Evolutionary conservation across 2,113 vertebrate species (phyloP).

Genomic region (Channa argus): DNA sequence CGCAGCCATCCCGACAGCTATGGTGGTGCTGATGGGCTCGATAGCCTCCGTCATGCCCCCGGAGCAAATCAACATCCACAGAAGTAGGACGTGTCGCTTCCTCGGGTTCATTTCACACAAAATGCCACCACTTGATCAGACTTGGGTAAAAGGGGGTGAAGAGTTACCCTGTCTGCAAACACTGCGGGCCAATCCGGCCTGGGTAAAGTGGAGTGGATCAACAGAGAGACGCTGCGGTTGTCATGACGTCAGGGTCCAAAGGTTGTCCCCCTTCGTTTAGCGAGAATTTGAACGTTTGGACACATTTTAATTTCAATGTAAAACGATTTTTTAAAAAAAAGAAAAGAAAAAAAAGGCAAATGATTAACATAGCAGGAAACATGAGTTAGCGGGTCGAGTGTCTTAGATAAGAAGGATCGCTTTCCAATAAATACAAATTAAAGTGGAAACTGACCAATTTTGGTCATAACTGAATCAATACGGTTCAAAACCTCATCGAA

Average conservation of each 20-base stretch:
- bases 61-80: conserved; percentile 50
- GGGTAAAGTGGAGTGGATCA: not conserved
- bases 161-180: too few relatives aligned
- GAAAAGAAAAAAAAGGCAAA: too few relatives aligned
- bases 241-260: conserved; percentile 54
- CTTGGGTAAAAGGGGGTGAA: accelerated
- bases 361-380: too few relatives aligned
- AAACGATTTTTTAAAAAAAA: too few relatives aligned
- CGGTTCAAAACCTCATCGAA: too few relatives aligned
- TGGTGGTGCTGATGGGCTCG: conserved; percentile 83
- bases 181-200: too few relatives aligned
- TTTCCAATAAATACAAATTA: too few relatives aligned
- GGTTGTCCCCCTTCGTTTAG: not conserved
- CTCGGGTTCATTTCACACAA: conserved; percentile 47
- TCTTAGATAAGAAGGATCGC: not conserved
- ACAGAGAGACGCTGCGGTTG: not conserved
- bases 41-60: conserved; percentile 53
- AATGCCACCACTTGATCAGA: not conserved
- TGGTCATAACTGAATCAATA: too few relatives aligned
- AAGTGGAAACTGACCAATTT: too few relatives aligned
- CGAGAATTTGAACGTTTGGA: not conserved
- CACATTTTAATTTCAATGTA: not conserved
- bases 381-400: too few relatives aligned
- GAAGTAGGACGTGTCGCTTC: conserved; percentile 38
- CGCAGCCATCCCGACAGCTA: conserved; percentile 84